Conservation (phyloP, 2,888 invertebrate genomes). For the Hirtodrosophila alboralis region DNA sequence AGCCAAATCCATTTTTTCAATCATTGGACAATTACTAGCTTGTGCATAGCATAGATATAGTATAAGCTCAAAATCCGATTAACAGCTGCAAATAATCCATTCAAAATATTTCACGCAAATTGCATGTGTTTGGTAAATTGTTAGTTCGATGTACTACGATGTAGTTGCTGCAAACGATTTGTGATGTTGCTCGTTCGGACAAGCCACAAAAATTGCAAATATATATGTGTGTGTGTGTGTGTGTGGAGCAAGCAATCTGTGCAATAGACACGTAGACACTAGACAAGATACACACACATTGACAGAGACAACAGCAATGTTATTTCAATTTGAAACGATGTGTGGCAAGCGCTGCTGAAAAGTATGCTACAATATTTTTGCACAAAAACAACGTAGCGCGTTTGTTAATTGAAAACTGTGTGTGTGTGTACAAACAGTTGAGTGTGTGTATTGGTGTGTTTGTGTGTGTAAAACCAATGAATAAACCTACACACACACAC, state of each 20-base stretch:
- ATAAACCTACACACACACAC: neutral
- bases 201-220: slow-evolving; percentile 49
- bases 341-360: slow-evolving; percentile 42
- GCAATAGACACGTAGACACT: slow-evolving; percentile 18
- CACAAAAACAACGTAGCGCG: slow-evolving; percentile 19
- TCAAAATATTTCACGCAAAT: slow-evolving; percentile 12
- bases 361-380: slow-evolving; percentile 56
- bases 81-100: slow-evolving; percentile 8
- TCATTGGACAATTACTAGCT: neutral
- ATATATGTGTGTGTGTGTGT: slow-evolving; percentile 2
- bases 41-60: slow-evolving; percentile 5
- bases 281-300: neutral
- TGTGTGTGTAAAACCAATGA: slow-evolving; percentile 27
- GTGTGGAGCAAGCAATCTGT: slow-evolving; percentile 12
- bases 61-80: slow-evolving; percentile 12
- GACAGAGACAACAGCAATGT: slow-evolving; percentile 13
- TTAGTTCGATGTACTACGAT: slow-evolving; percentile 10
- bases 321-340: slow-evolving; percentile 23
- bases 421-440: slow-evolving; percentile 1
- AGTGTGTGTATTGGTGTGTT: neutral
- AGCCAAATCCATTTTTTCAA: too few relatives aligned
- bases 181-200: slow-evolving; percentile 41
- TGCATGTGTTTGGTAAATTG: slow-evolving; percentile 22
- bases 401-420: slow-evolving; percentile 53
- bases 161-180: slow-evolving; percentile 30